Base-by-base conservation (phyloP, 2,888 invertebrate species). In the Galeopsomyia nigrocyanea region DNA sequence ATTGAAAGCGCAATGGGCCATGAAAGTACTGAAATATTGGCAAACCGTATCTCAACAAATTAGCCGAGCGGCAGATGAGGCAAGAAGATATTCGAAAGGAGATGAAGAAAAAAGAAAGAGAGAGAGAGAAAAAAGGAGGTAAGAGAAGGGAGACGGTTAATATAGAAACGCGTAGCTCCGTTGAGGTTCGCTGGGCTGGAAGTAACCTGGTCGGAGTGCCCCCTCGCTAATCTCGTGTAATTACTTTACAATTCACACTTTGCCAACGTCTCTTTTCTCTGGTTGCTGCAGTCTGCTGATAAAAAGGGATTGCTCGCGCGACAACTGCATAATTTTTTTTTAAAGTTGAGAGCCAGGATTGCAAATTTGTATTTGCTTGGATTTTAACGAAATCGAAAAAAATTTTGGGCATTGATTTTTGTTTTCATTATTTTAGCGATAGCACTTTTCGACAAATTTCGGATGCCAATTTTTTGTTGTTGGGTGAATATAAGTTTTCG, bases 1-100 rank as follows among this genome's bases (percentile, higher is more conserved):
- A 77, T 80, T 78, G 79, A 39, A 39, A 74, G 77, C 68, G 80
- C 81, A 82, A 82, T 82, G 83, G 80, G 80, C 80, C 80, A 83
- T 73, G 68, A 84, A 82, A 84, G 81, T 79, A 82, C 81, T 84
- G 84, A 85, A 86, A 85, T 86, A 86, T 86, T 85, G 85, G 84
- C 84, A 86, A 85, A 83, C 86, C 83, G 84, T 85, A 86, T 86
- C 85, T 86, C 85, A 82, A 84, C 85, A 86, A 86, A 86, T 86
- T 86, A 86, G 86, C 83, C 76, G 84, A 84, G 84, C 83, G 82
- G 83, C 83, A 82, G 84, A 84, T 82, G 81, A 80, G 75, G 62
- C 74, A 57, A 31, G n/a, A 57, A 31, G 57, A 14, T 14, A 26
- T 14, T 16, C 0, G 9, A 19, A 16, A 46, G 39, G 47, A 50